Evolutionary conservation across 2,113 vertebrate genomes (phyloP), one percentile per base, ranked within the genome.

Genomic region (Peromyscus californicus): DNA sequence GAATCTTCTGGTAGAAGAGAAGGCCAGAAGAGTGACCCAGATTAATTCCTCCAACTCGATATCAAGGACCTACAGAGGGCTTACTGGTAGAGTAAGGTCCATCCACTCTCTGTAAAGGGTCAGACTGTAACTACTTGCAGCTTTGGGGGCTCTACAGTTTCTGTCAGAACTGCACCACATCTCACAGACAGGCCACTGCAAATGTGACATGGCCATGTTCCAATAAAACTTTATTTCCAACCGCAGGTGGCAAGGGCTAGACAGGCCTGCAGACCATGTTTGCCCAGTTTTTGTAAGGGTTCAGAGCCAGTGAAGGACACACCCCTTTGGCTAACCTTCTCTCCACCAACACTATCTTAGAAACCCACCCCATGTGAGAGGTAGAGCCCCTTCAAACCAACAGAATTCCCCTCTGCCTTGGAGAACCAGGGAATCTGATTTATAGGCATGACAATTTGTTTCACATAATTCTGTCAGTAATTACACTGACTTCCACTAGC

Each of bases 401-500:
- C 12, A 0, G 54, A 96, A 92, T 59, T n/a, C 75, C 19, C 89
- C 87, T 63, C 75, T 69, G 92, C 94, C 89, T 97, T 74, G 39
- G 87, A 95, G 91, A 96, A 74, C 36, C 45, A 29, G 74, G 92
- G 84, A 79, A 85, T 92, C 91, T 97, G 97, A 97, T 97, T 98
- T 88, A 97, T 95, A 88, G 87, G 76, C 69, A 33, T 69, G 96
- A 95, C 89, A 63, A 97, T 97, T 97, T 97, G 96, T 97, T 97
- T 98, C 96, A 89, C 95, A 93, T 97, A 97, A 97, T 97, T 97
- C 96, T 97, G 96, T 90, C 97, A 93, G 54, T 97, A 98, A 98
- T 98, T 97, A 98, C 82, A 97, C 88, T 22, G 4, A 92, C 96
- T 97, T 98, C 92, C 85, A 96, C 90, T 59, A 93, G 93, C 89